A percentile compares a stretch with the other conserved stretches of the same genome.
Evolutionary conservation across 2,888 invertebrate genomes (phyloP).

Genomic region (Ennomos fuscantarius): DNA sequence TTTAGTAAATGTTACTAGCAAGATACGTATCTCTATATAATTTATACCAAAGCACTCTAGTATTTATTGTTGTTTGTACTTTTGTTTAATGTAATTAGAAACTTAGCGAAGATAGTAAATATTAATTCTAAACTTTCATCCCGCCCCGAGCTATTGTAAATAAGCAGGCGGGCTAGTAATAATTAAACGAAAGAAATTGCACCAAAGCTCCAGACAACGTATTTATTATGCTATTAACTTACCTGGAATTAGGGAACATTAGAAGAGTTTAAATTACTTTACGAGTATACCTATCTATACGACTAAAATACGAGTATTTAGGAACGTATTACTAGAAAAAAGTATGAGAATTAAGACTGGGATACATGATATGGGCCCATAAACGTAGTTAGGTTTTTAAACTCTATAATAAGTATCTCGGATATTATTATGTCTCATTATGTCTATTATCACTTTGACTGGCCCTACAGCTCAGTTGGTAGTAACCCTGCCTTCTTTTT

Average conservation of each 20-base stretch:
- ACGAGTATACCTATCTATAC: slow-evolving; percentile 15
- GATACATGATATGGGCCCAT: slow-evolving; percentile 7
- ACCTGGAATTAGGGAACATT: slow-evolving; percentile 37
- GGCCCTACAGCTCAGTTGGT: no score
- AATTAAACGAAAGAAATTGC: slow-evolving; percentile 42
- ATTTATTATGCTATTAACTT: slow-evolving; percentile 41
- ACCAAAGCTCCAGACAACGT: slow-evolving; percentile 33
- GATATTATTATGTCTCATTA: slow-evolving; percentile 24
- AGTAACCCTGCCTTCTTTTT: no score
- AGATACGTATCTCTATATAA: no score
- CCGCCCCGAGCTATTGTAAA: slow-evolving; percentile 28
- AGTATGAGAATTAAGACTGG: slow-evolving; percentile 1
- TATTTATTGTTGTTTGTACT: slow-evolving; percentile 8
- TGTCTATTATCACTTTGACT: no score
- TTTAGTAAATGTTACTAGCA: no score
- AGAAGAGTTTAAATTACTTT: slow-evolving; percentile 34
- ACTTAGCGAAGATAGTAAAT: slow-evolving; percentile 34
- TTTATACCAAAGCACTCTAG: no score
- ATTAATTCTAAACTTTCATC: slow-evolving; percentile 35
- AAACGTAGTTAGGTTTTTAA: slow-evolving; percentile 9
- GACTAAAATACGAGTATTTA: slow-evolving; percentile 9
- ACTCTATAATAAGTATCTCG: background rate
- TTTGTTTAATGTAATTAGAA: slow-evolving; percentile 25
- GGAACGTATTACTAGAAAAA: slow-evolving; percentile 8
- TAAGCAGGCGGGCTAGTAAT: slow-evolving; percentile 31